phyloP scores from a whole-genome alignment of 2,888 invertebrate genomes.

The Gymnocheta viridis region DNA sequence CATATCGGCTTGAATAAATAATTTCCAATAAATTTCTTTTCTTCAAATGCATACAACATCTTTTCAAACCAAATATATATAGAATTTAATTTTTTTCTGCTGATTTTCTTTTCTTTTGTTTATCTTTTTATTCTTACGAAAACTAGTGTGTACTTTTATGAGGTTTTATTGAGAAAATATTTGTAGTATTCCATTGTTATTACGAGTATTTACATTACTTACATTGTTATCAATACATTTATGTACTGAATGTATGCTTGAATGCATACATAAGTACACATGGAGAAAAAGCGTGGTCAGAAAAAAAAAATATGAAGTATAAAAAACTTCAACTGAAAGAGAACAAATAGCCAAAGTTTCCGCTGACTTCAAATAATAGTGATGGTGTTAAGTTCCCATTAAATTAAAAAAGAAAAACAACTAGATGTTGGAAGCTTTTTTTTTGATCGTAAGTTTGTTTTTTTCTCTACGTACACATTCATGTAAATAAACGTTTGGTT shows the following conservation, averaged over 20 bases:
- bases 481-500: background rate
- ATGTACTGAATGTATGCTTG: background rate
- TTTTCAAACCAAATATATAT: background rate
- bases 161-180: conserved; percentile 1
- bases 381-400: too few species aligned
- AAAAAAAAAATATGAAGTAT: background rate
- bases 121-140: background rate
- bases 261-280: background rate
- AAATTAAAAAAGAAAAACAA: too few species aligned
- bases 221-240: background rate
- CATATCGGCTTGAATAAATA: too few species aligned
- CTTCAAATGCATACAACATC: background rate
- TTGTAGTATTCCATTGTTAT: conserved; percentile 6
- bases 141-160: background rate
- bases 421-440: background rate
- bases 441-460: background rate
- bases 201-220: conserved; percentile 1
- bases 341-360: too few species aligned
- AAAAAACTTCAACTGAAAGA: too few species aligned
- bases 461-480: background rate
- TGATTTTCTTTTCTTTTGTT: background rate
- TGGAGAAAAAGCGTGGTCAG: background rate
- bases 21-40: background rate
- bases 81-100: background rate
- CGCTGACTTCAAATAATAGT: too few species aligned